Base-by-base conservation (phyloP, 2,113 vertebrate genomes). In the Natator depressus region DNA sequence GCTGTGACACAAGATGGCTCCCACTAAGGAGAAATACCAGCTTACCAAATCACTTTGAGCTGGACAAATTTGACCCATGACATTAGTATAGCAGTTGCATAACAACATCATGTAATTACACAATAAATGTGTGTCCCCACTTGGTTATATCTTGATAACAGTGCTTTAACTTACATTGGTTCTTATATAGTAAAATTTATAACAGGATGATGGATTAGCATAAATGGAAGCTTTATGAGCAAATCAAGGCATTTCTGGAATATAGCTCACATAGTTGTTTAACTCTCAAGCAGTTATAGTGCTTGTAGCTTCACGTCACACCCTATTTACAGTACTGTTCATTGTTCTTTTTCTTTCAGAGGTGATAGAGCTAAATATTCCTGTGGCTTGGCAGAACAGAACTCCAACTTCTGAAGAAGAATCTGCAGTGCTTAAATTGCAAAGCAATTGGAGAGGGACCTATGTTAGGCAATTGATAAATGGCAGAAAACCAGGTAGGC, bases 401-500 rank as follows among this genome's bases (percentile, higher is more conserved):
- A 94, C 90, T 75, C 84, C 98, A 16, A 98, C 98, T 87, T 86
- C 94, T 53, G 82, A 96, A 84, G 98, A 99, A 97, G 95, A 57
- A 72, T 89, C 91, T 87, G 98, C 98, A 89, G 98, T 95, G 85
- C 94, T 95, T 24, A 90, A 96, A 94, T 94, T 99, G 79, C 99
- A 99, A 96, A 95, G 97, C 16, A 29, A 87, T 72, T 98, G 98
- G 97, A 98, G 95, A 97, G 97, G 98, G 13, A 50, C 87, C 19
- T 97, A 97, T 31, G 88, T 97, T 78, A 97, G 96, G 76, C 72
- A 96, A 95, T 86, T 98, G 83, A 27, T 97, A 47, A 97, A 88
- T 16, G 97, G 98, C 90, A 98, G 98, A 92, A 98, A 86, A 95
- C 95, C 98, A 95, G 98, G 98, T 98, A 38, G 81, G 82, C 35